Base-by-base conservation (phyloP, 1,140 invertebrate genomes). In the Littorina saxatilis region DNA sequence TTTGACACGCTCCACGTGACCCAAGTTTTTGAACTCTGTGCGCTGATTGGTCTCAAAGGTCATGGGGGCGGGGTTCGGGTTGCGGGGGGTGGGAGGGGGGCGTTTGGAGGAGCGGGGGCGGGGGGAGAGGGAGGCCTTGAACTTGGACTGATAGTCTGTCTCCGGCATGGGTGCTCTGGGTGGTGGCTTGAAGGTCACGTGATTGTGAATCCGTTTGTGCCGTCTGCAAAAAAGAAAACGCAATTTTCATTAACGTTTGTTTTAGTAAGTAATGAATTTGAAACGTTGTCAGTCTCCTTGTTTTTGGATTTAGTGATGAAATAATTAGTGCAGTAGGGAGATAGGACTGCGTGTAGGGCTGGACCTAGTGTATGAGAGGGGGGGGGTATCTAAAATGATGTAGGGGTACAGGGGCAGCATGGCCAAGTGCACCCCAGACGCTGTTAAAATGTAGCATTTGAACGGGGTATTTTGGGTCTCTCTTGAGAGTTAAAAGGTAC, bases 51-150 rank as follows among this genome's bases (percentile, higher is more conserved):
- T 91, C 7, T 86, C 82, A 50, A 91, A 89, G 1, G 78, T 81
- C 90, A 91, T 91, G 3, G 88, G 84, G 15, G 87, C 87, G 35
- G 86, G 85, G 47, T 88, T 77, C 1, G 78, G 81, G 47, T 88
- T 82, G 13, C 81, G 74, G 0, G 85, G 82, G n/a, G 76, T 80
- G 20, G 72, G 83, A 27, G 86, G 83, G 0, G 89, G 89, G n/a
- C 87, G 52, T 61, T 91, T 91, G 78, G 85, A 89, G 47, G 89
- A 90, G 17, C 90, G 52, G 9, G 90, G 90, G 39, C 88, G 85
- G 68, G 85, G 83, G 43, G 87, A 40, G 37, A 73, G 20, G 17
- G 81, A 61, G 1, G 84, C 84, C 81, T 85, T 86, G 80, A 85
- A 87, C 29, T 84, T 88, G 15, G 76, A 55, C 32, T 74, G 58